A percentile compares a stretch with the other conserved stretches of the same genome.
These are phyloP conservation scores for Perdita meconis DNA, from an alignment of 2,888 invertebrate species.

Conservation along the genomic window DNA sequence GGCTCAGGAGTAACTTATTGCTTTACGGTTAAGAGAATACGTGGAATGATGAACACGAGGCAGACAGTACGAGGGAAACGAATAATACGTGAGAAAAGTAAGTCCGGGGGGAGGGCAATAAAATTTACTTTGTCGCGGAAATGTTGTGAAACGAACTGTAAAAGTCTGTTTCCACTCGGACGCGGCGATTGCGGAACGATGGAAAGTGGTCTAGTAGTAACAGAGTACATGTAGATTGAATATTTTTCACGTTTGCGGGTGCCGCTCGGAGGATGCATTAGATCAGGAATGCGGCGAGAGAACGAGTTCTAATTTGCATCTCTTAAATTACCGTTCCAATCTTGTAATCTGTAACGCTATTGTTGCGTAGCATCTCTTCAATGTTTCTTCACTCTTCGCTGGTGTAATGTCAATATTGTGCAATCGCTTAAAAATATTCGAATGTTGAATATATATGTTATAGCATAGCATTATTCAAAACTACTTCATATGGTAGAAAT, in stretches of 20 bases:
- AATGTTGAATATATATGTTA: too few species aligned
- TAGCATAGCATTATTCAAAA: too few species aligned
- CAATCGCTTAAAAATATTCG: too few species aligned
- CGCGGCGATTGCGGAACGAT: background rate
- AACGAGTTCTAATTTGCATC: conserved; percentile 28
- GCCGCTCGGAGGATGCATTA: conserved; percentile 3
- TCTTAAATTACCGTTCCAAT: conserved; percentile 20
- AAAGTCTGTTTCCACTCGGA: conserved; percentile 1
- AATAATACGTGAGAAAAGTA: conserved; percentile 22
- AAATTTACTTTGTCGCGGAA: background rate
- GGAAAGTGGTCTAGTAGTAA: background rate
- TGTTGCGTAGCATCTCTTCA: background rate
- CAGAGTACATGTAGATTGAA: background rate
- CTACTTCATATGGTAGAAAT: too few species aligned
- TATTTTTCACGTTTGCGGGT: background rate
- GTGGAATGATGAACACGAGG: conserved; percentile 30
- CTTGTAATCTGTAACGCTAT: conserved; percentile 14
- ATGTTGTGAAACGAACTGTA: background rate
- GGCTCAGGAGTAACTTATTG: conserved; percentile 30
- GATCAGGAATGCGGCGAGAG: conserved; percentile 25
- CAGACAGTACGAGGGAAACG: background rate
- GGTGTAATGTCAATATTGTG: too few species aligned
- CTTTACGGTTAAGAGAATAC: conserved; percentile 39
- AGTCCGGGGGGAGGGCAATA: background rate
- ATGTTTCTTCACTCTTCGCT: background rate